Evolutionary conservation across 53 echinoderm and acorn worm species (phyloP).

Genomic region (Patiria pectinifera): DNA sequence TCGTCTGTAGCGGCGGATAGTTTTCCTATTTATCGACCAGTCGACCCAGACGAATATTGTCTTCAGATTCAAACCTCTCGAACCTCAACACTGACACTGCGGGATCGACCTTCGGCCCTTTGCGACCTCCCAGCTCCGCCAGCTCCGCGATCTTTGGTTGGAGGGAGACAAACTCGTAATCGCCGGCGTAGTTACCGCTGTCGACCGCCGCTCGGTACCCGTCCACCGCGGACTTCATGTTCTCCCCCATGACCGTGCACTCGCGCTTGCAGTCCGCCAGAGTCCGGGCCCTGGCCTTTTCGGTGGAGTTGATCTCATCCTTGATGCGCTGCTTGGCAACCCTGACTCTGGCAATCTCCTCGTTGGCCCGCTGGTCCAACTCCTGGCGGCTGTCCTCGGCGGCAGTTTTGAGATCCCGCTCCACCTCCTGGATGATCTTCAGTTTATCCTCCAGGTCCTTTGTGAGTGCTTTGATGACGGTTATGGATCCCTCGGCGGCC

Average conservation of each 20-base stretch:
- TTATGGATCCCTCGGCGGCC: neutral
- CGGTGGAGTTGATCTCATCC: constrained; percentile 5
- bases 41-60: neutral
- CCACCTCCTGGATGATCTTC: neutral
- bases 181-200: constrained; percentile 6
- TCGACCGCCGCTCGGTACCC: neutral
- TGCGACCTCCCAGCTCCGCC: neutral
- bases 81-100: neutral
- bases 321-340: constrained; percentile 24
- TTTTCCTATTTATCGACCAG: neutral
- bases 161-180: constrained; percentile 12
- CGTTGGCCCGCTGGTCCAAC: neutral
- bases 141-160: neutral
- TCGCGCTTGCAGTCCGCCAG: constrained; percentile 8
- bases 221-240: constrained; percentile 16
- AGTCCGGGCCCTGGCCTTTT: neutral
- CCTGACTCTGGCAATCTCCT: constrained; percentile 11
- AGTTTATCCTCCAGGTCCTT: neutral
- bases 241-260: neutral
- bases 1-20: neutral
- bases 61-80: neutral
- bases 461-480: neutral
- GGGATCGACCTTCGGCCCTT: neutral
- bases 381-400: constrained; percentile 15
- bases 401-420: neutral